phyloP scores from a whole-genome alignment of 37 sponge, comb jelly and placozoan species.

The Agelas oroides region DNA sequence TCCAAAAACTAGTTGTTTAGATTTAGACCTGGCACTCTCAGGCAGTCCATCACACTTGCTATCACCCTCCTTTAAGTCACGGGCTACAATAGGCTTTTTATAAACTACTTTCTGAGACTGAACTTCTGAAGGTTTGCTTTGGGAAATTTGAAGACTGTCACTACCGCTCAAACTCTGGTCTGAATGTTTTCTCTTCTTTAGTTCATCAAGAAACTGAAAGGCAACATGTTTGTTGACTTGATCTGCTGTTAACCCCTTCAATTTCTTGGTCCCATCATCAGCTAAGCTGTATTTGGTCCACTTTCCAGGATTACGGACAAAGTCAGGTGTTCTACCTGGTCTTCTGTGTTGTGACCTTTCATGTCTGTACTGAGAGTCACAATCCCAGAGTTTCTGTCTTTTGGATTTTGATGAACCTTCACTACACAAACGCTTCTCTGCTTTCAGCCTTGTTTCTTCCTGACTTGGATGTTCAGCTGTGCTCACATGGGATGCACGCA shows the following conservation, averaged over 20 bases:
- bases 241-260: constrained; percentile 43
- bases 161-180: background rate
- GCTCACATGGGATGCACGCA: no score
- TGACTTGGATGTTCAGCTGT: no score
- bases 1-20: background rate
- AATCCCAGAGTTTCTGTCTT: no score
- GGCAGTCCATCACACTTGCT: background rate
- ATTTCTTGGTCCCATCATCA: constrained; percentile 47
- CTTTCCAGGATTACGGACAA: background rate
- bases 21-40: background rate
- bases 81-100: no score
- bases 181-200: constrained; percentile 24
- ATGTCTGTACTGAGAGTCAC: no score
- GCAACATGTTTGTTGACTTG: constrained; percentile 62
- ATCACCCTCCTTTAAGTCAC: background rate
- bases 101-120: background rate
- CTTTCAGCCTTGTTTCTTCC: no score
- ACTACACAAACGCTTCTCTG: no score
- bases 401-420: no score
- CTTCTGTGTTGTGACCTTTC: no score
- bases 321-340: no score
- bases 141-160: no score
- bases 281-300: constrained; percentile 71
- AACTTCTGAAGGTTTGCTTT: no score
- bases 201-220: constrained; percentile 51